Conservation (phyloP, 1,140 invertebrate genomes). For the Lordiphosa stackelbergi region DNA sequence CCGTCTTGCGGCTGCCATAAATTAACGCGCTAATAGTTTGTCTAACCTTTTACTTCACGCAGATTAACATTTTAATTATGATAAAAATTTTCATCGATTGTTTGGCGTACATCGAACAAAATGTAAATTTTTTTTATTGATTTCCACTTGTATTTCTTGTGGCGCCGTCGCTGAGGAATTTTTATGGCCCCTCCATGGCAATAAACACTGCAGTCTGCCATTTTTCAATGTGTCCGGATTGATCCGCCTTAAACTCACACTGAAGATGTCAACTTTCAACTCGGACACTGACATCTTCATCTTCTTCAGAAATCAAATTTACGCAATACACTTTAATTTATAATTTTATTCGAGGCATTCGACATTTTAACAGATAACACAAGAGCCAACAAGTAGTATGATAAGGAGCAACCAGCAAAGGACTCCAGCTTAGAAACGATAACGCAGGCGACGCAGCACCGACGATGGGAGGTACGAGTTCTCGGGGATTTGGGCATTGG, state of each 20-base stretch:
- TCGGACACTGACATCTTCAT: conserved; percentile 18
- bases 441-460: conserved; percentile 59
- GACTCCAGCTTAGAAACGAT: conserved; percentile 39
- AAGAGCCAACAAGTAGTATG: conserved; percentile 52
- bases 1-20: conserved; percentile 72
- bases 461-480: conserved; percentile 67
- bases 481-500: conserved; percentile 47
- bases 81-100: conserved; percentile 60
- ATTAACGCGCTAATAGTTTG: conserved; percentile 69
- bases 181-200: conserved; percentile 42
- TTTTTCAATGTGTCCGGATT: conserved; percentile 21
- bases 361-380: conserved; percentile 65
- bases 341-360: conserved; percentile 54
- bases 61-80: conserved; percentile 75
- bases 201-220: conserved; percentile 43
- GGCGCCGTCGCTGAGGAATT: conserved; percentile 50
- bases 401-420: neutral
- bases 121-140: conserved; percentile 62
- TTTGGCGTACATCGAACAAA: conserved; percentile 38
- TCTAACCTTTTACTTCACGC: conserved; percentile 75
- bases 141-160: conserved; percentile 56
- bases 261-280: conserved; percentile 3
- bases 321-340: conserved; percentile 26
- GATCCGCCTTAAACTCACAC: conserved; percentile 10
- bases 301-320: neutral